Base-by-base conservation (phyloP, 53 echinoderm and acorn worm species). In the Paracentrotus lividus region DNA sequence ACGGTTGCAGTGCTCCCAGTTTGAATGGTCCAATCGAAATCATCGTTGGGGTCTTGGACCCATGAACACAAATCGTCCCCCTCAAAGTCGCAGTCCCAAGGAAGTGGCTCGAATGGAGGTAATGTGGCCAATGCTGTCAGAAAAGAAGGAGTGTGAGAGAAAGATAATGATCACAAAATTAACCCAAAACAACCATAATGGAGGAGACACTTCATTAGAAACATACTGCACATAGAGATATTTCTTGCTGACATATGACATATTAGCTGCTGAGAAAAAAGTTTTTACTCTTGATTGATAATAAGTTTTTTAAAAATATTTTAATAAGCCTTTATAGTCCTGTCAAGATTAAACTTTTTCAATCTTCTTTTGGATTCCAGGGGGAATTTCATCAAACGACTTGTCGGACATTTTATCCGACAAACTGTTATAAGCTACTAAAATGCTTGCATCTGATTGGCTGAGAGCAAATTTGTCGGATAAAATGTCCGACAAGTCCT, bases 71-170 rank as follows among this genome's bases (percentile, higher is more conserved):
- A 31, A 29, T 75, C 49, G 4, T 89, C 92, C 27, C 75, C 86
- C 94, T 98, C 98, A 94, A 98, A 98, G 94, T 97, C 95, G 77
- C 97, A 97, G 85, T 97, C 95, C 53, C 94, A 95, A 16, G 98
- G 94, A n/a, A 93, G 93, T 29, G 69, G 42, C 59, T 88, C 8
- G 84, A 93, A 57, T 32, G 94, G 23, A 90, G 42, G 92, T 21
- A 16, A 85, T 88, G 10, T 72, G 51, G 16, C 72, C 93, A 29
- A 89, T 92, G 8, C 52, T 51, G 12, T 14, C 1, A 53, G 52
- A 32, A 32, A 56, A 86, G 55, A 47, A 27, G 51, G 34, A 40
- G 42, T 36, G 36, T 12, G 75, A 2, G 42, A 20, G 29, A 18
- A 54, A 54, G n/a, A 7, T 58, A 54, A 18, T 38, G 77, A n/a